Evolutionary conservation across 2,797 vertebrate species (phyloP).

Genomic region (Apogon talboti): DNA sequence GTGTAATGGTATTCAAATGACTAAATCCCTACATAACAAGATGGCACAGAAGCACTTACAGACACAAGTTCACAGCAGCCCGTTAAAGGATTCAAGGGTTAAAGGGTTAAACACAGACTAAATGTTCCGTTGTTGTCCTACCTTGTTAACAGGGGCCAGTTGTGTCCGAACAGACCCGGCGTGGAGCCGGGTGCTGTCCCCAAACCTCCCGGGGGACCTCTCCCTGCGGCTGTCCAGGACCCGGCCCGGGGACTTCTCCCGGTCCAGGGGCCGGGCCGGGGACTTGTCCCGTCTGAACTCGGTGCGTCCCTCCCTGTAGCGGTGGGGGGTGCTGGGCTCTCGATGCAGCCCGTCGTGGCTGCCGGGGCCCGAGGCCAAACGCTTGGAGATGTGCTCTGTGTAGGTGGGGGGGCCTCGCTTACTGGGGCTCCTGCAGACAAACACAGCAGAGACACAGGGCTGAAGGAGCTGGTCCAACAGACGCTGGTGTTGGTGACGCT

Average conservation of each 20-base stretch:
- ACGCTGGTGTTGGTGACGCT: too few relatives aligned
- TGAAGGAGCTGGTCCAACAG: too few relatives aligned
- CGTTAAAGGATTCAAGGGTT: too few relatives aligned
- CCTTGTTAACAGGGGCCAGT: constrained; percentile 97
- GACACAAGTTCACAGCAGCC: too few relatives aligned
- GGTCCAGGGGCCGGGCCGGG: constrained; percentile 92
- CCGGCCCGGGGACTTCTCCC: constrained; percentile 94
- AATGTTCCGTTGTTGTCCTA: constrained; percentile 48
- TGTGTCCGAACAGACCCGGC: constrained; percentile 92
- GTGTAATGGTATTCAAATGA: too few relatives aligned
- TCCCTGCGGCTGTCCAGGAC: constrained; percentile 94
- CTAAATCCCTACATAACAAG: too few relatives aligned
- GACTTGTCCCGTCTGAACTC: constrained; percentile 98
- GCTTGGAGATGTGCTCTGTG: constrained; percentile 98
- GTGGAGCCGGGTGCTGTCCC: constrained; percentile 91
- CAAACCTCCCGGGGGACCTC: constrained; percentile 93
- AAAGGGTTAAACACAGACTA: too few relatives aligned
- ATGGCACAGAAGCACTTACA: too few relatives aligned
- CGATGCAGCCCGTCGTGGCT: constrained; percentile 91
- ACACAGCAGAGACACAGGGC: constrained; percentile 12
- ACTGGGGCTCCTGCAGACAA: constrained; percentile 88
- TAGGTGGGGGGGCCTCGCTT: constrained; percentile 97
- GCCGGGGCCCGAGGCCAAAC: constrained; percentile 91
- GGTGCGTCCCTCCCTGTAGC: constrained; percentile 95
- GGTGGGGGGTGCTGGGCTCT: constrained; percentile 96